A percentile compares a stretch with the other conserved stretches of the same genome.
Conservation (phyloP, 1,140 invertebrate species). For the Phocides pigmalion region DNA sequence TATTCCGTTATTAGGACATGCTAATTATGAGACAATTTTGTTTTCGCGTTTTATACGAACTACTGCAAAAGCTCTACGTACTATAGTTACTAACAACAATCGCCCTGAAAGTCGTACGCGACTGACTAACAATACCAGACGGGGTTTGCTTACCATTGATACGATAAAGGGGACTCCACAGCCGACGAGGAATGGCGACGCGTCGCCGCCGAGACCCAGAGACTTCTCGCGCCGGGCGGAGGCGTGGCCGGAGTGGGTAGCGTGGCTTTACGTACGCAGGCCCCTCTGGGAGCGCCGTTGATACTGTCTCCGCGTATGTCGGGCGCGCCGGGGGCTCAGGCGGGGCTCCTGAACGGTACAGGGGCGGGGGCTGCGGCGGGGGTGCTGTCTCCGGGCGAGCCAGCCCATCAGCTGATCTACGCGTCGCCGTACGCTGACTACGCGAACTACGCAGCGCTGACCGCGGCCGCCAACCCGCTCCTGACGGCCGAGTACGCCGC, state of each 20-base stretch:
- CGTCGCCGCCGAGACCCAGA: constrained; percentile 89
- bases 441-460: constrained; percentile 92
- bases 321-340: constrained; percentile 90
- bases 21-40: too few species aligned
- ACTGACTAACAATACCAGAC: constrained; percentile 7
- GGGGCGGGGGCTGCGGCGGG: constrained; percentile 85
- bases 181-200: constrained; percentile 91
- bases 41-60: neutral
- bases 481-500: constrained; percentile 92
- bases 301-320: constrained; percentile 93
- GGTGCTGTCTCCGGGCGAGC: constrained; percentile 84
- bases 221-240: constrained; percentile 87
- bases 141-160: constrained; percentile 39
- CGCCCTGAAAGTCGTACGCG: constrained; percentile 25
- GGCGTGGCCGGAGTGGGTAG: constrained; percentile 84
- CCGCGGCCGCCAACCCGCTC: constrained; percentile 90
- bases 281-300: constrained; percentile 92
- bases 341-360: constrained; percentile 86
- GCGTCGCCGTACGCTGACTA: constrained; percentile 92
- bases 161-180: constrained; percentile 79
- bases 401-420: constrained; percentile 90
- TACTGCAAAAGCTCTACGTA: constrained; percentile 1
- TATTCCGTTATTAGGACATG: too few species aligned
- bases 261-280: constrained; percentile 87
- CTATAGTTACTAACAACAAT: constrained; percentile 26